Base-by-base conservation (phyloP, 2,797 vertebrate genomes). In the Aselliscus stoliczkanus region DNA sequence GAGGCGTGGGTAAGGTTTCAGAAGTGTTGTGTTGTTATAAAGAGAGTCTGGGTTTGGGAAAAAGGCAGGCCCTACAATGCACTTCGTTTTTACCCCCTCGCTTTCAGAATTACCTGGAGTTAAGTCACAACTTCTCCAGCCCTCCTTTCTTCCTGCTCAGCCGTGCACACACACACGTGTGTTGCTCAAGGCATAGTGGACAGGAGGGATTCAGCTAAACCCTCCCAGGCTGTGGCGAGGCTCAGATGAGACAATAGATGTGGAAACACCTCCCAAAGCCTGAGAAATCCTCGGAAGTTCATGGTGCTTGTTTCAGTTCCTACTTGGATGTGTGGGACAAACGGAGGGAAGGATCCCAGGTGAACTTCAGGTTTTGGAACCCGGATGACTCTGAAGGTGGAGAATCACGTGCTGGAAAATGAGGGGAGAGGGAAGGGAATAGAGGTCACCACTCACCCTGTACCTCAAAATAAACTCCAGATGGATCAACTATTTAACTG, bases 141-240 rank as follows among this genome's bases (percentile, higher is more conserved):
- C 18, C 34, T 4, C 1, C 20, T 56, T 70, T 37, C n/a, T 12
- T 67, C 62, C 44, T 62, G 8, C 17, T 67, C 7, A 1, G 47
- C 52, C 18, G 44, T 1, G 6, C 56, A 29, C 13, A 15, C 21
- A 9, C 5, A 11, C 5, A 0, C n/a, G n/a, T 1, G 2, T 62
- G 37, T 56, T 64, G 60, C 2, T 27, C 21, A 90, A 77, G 58
- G 17, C 15, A 5, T n/a, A 17, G 4, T 7, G 31, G 23, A 83
- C 23, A 5, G 64, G 25, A 60, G 39, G 27, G 42, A n/a, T n/a
- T 64, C 23, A 18, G 52, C 31, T 72, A 42, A 17, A n/a, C 34
- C 31, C 4, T 60, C 50, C 25, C 20, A 23, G 34, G 18, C 47
- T 31, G 34, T 76, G 37, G 70, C 2, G 11, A 70, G 13, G 29